Conservation (phyloP, 2,888 invertebrate genomes). For the Drosophila testacea region DNA sequence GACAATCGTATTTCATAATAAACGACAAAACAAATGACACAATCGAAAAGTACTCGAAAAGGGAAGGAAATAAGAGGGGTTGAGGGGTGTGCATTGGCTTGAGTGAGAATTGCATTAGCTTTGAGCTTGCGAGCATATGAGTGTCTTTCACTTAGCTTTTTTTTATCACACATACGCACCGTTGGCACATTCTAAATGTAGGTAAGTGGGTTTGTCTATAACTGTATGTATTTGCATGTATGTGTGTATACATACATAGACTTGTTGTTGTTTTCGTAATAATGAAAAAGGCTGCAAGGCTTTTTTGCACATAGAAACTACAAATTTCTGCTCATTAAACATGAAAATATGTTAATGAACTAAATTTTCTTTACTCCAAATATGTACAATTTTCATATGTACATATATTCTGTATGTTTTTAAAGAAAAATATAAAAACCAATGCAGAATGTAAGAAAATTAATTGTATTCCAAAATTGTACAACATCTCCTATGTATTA, state of each 20-base stretch:
- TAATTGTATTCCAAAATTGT: slow-evolving; percentile 21
- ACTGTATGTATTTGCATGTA: slow-evolving; percentile 3
- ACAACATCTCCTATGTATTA: slow-evolving; percentile 23
- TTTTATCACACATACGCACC: slow-evolving; percentile 71
- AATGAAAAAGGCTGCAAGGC: slow-evolving; percentile 6
- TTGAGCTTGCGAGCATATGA: slow-evolving; percentile 64
- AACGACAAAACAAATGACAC: slow-evolving; percentile 28
- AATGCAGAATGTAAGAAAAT: neutral
- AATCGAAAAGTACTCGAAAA: slow-evolving; percentile 31
- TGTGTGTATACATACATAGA: slow-evolving; percentile 5
- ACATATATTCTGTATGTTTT: too few species aligned
- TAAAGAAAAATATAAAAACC: neutral
- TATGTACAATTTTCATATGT: too few species aligned
- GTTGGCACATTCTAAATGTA: slow-evolving; percentile 70
- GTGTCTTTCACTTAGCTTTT: slow-evolving; percentile 52
- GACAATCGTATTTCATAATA: slow-evolving; percentile 13
- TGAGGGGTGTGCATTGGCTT: slow-evolving; percentile 26
- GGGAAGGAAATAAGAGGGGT: neutral
- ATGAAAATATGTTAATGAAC: neutral
- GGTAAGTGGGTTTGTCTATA: slow-evolving; percentile 54
- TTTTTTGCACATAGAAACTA: neutral
- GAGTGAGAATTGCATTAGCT: slow-evolving; percentile 56
- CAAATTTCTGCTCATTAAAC: neutral
- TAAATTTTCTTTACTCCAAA: too few species aligned
- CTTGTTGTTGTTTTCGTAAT: slow-evolving; percentile 62